Evolutionary conservation across 2,797 vertebrate genomes (phyloP), one percentile per base, ranked within the genome.

Genomic region (Mormyrops boulengeri): DNA sequence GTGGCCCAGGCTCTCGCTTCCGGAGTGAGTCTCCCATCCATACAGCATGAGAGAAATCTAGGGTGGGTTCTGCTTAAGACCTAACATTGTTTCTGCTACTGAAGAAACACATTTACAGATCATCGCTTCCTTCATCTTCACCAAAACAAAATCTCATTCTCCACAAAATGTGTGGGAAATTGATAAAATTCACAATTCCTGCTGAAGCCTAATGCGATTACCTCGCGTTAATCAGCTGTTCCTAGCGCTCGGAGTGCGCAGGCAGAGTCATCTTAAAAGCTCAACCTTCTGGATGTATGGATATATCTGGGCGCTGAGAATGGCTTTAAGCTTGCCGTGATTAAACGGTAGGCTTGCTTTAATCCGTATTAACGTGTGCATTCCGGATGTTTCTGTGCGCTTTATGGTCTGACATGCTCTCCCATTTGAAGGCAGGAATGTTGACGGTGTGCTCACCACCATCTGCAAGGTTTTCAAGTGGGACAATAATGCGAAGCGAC

Each of bases 201-300:
- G 19, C 62, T 90, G 91, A 91, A 88, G 90, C 88, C 92, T 93
- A 93, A 94, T 91, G 90, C 84, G 93, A 95, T 95, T 94, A 94
- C 88, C 69, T 80, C 87, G 86, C 89, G 88, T 92, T 92, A 92
- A 93, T 92, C 90, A 91, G 80, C 85, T 73, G 89, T 88, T 89
- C 11, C 26, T 90, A 89, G 62, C 90, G 41, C 91, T 91, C 91
- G 87, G 85, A 89, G 82, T 55, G 91, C 88, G 89, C 91, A 89
- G 47, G 14, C 86, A 88, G 88, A 34, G 60, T 89, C 89, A 87
- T 91, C 91, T 91, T 88, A 93, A 93, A 91, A 91, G 91, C 92
- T 91, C 89, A 93, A 90, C 90, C 91, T 92, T 92, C 93, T 94
- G 92, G 88, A 91, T 49, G 47, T 82, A 57, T 89, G 92, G 93